Percentiles rank a stretch among this genome's conserved stretches.
Conservation (phyloP, 2,113 vertebrate genomes). For the Acanthisitta chloris region DNA sequence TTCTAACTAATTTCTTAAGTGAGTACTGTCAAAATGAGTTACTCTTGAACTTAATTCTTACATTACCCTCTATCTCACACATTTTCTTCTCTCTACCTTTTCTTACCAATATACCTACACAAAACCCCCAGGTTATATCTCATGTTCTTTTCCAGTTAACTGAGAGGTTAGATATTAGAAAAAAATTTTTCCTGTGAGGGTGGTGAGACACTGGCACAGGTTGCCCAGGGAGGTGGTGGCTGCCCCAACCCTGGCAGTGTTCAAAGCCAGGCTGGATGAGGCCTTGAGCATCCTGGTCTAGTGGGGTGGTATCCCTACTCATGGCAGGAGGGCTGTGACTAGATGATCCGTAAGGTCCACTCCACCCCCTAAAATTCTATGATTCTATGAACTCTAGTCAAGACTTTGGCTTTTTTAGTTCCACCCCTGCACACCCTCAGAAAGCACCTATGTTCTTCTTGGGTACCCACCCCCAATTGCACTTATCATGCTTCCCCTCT, state of each 20-base stretch:
- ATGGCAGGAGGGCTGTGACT: too few relatives aligned
- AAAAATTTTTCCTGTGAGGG: too few relatives aligned
- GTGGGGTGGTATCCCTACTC: too few relatives aligned
- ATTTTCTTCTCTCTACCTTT: not conserved
- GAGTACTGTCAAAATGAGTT: not conserved
- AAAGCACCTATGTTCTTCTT: not conserved
- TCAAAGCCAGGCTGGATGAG: too few relatives aligned
- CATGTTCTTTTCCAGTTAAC: not conserved
- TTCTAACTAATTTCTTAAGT: not conserved
- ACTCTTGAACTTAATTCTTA: not conserved
- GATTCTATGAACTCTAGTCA: too few relatives aligned
- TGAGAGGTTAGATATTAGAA: too few relatives aligned
- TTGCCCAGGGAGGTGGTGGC: too few relatives aligned
- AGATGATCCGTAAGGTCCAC: too few relatives aligned
- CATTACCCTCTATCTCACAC: not conserved
- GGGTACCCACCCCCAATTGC: not conserved
- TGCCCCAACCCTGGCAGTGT: too few relatives aligned
- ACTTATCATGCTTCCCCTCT: not conserved
- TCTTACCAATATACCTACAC: not conserved
- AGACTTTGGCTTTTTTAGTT: not conserved
- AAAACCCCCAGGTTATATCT: rapidly evolving
- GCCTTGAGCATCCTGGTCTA: too few relatives aligned
- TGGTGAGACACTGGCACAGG: too few relatives aligned
- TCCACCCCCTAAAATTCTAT: too few relatives aligned
- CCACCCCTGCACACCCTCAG: not conserved